Base-by-base conservation (phyloP, 1,140 invertebrate genomes). In the Probaryconus sp. region DNA sequence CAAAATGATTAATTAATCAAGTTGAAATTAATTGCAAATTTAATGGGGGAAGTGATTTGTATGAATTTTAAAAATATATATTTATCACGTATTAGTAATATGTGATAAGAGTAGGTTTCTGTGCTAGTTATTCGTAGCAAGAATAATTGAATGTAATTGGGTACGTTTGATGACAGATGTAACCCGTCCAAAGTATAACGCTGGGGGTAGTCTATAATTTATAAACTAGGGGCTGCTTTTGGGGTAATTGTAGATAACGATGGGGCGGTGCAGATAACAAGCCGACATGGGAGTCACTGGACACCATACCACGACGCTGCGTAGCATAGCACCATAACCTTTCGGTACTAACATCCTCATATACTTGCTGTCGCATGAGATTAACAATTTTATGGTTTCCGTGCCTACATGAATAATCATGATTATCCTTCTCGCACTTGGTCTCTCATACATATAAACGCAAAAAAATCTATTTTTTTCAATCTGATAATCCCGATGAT, bases 221-320 rank as follows among this genome's bases (percentile, higher is more conserved):
- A 85, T 87, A 85, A 87, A 84, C 82, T 85, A 84, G 80, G 83
- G 84, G 83, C 81, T 87, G 84, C n/a, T 87, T 86, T 87, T 86
- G 80, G 85, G 84, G 84, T 88, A 88, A 88, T 88, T 88, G 85
- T 84, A 83, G 85, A 87, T 88, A 86, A 87, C 84, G 85, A 83
- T 81, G 80, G 83, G 85, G 85, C 82, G 83, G 80, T 82, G 56
- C 82, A 82, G 84, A 85, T 87, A 87, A 87, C 86, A 84, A 87
- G 86, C 84, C 84, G 81, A 85, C 83, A 84, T 85, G 85, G 85
- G 86, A 87, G 86, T 84, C 79, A 87, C 80, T 82, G 79, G 83
- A 87, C 84, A 87, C 82, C 81, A 43, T 81, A 70, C 71, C 65
- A 76, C 79, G 77, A 72, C 65, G 53, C 56, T 69, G 67, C 67